These are phyloP conservation scores for Zaprionus camerounensis DNA, from an alignment of 1,140 invertebrate genomes.

Conservation along the genomic window DNA sequence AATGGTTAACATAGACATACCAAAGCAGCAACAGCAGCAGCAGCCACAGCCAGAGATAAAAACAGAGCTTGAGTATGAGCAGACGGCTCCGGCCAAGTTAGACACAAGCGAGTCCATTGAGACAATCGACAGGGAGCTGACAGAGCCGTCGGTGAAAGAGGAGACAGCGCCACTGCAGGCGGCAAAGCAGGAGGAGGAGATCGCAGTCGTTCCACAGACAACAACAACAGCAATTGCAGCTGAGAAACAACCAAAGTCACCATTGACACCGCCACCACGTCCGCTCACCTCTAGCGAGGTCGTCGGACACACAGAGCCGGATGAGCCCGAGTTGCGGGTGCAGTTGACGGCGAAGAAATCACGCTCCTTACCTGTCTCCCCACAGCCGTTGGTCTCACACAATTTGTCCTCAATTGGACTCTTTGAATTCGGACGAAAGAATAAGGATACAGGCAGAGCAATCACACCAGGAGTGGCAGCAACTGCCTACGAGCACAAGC, in stretches of 20 bases:
- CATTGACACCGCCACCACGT: conserved; percentile 73
- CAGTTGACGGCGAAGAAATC: conserved; percentile 68
- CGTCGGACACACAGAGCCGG: conserved; percentile 62
- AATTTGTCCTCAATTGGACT: conserved; percentile 61
- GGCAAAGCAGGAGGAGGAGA: neutral
- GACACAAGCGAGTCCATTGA: neutral
- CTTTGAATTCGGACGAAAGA: conserved; percentile 66
- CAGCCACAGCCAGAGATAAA: neutral
- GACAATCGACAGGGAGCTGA: neutral
- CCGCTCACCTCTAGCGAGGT: conserved; percentile 79
- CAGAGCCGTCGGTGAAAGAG: neutral
- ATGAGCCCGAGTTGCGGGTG: conserved; percentile 67
- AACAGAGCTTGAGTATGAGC: conserved; percentile 26
- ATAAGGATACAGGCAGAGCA: neutral
- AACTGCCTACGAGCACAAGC: conserved; percentile 12
- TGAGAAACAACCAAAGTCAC: conserved; percentile 29
- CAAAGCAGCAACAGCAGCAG: conserved; percentile 33
- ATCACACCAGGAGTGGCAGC: conserved; percentile 14
- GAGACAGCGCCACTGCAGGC: no score
- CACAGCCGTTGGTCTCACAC: conserved; percentile 63
- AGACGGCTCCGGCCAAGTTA: neutral
- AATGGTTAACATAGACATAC: conserved; percentile 46
- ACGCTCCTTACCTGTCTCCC: conserved; percentile 75
- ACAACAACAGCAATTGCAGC: neutral
- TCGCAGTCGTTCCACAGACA: neutral